Base-by-base conservation (phyloP, 2,888 invertebrate genomes). In the Lacanobia wlatinum region DNA sequence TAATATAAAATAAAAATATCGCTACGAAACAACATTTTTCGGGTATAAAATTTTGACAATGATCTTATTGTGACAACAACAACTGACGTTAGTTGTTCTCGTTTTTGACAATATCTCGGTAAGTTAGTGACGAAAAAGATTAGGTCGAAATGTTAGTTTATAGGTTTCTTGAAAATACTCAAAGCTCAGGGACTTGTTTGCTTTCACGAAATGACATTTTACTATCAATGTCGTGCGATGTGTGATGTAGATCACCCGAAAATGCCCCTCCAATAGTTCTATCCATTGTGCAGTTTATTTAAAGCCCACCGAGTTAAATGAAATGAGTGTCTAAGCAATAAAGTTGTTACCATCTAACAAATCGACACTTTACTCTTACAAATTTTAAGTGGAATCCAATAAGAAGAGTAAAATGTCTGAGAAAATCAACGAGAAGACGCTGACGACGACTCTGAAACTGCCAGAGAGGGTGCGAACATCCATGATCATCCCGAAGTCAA, bases 401-500 rank as follows among this genome's bases (percentile, higher is more conserved):
- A 64, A 55, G n/a, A n/a, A n/a, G n/a, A 46, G 2, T 34, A 62
- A 63, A 40, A 78, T 79, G 81, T 1, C 18, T 16, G 38, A 46
- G 18, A 12, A 16, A n/a, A 75, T 69, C 14, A 23, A 78, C 28
- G 64, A 62, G n/a, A 34, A 46, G 28, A 55, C 16, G 10, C 21
- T 74, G 58, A 50, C 64, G 12, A 84, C 86, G 8, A 12, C 84
- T 1, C 0, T 83, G 50, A 50, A 9, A 1, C 80, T 88, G 1
- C 91, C 91, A 23, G 93, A 94, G 4, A 76, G 84, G 0, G 52
- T 91, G 0, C 88, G 85, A 52, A 94, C 95, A 0, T 84, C 86
- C 65, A 94, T 96, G 94, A 78, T 96, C n/a, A 93, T 96, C 68
- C 95, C 95, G 0, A 91, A 88, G 0, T 94, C 95, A 0, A 90